A percentile compares a stretch with the other conserved stretches of the same genome.
Evolutionary conservation across 2,797 vertebrate genomes (phyloP).

Genomic region (Xiphophorus birchmanni): DNA sequence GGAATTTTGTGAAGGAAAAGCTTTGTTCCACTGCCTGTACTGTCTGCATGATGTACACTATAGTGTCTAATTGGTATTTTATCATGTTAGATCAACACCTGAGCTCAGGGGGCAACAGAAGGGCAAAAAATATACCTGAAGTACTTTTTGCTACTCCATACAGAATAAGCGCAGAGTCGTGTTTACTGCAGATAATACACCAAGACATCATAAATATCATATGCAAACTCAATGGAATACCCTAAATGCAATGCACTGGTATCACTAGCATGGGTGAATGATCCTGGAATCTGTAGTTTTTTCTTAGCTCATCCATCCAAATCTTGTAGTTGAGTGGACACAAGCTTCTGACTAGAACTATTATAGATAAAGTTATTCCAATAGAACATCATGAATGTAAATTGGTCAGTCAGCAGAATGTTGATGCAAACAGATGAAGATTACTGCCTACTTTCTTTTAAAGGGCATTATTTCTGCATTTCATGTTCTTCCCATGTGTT

Average conservation of each 20-base stretch:
- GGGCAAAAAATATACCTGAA: too few species aligned
- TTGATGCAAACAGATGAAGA: neutral
- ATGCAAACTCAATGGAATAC: neutral
- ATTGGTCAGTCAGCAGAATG: neutral
- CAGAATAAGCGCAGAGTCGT: neutral
- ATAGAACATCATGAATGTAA: neutral
- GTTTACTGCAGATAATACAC: neutral
- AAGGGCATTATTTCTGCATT: neutral
- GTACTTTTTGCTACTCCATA: too few species aligned
- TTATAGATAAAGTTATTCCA: neutral
- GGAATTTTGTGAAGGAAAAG: too few species aligned
- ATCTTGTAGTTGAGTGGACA: neutral
- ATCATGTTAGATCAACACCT: too few species aligned
- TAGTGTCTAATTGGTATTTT: too few species aligned
- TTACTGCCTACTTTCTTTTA: neutral
- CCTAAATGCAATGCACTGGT: too few species aligned
- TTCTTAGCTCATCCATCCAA: neutral
- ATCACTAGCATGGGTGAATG: neutral
- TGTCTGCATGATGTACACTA: too few species aligned
- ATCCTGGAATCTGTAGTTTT: neutral
- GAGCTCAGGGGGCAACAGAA: too few species aligned
- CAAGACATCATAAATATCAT: neutral
- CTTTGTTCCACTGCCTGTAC: too few species aligned
- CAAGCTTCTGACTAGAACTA: neutral
- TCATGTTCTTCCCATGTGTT: slow-evolving; percentile 4